Conservation (phyloP, 2,888 invertebrate genomes). For the Nineta flava region DNA sequence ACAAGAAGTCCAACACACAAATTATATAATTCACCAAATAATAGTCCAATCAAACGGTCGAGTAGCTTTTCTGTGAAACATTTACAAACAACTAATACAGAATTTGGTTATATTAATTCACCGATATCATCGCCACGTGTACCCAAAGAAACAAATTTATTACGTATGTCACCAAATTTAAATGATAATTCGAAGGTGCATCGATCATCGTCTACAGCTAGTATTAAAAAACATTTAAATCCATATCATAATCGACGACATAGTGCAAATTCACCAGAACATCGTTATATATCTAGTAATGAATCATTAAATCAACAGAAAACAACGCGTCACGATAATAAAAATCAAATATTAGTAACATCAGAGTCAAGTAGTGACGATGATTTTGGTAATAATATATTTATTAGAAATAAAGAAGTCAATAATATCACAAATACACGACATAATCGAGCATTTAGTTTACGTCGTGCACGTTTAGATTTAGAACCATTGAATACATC, state of each 20-base stretch:
- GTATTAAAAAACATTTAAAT: slow-evolving; percentile 23
- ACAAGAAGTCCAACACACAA: slow-evolving; percentile 21
- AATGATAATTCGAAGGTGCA: slow-evolving; percentile 21
- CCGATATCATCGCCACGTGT: slow-evolving; percentile 10
- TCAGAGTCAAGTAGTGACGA: slow-evolving; percentile 33
- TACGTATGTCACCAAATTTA: slow-evolving; percentile 20
- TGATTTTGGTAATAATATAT: slow-evolving; percentile 22
- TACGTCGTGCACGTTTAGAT: slow-evolving; percentile 47
- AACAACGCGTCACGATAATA: slow-evolving; percentile 13
- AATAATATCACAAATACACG: slow-evolving; percentile 35
- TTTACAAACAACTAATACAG: slow-evolving; percentile 2
- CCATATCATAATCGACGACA: slow-evolving; percentile 15
- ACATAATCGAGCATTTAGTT: slow-evolving; percentile 57
- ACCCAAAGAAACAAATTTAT: slow-evolving; percentile 20
- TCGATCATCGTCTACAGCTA: slow-evolving; percentile 30
- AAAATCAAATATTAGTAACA: slow-evolving; percentile 25
- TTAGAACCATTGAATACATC: slow-evolving; percentile 31
- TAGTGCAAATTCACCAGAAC: slow-evolving; percentile 15
- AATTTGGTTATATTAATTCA: slow-evolving; percentile 15
- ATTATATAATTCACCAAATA: slow-evolving; percentile 27
- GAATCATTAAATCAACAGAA: slow-evolving; percentile 1
- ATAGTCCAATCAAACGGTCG: slow-evolving; percentile 42
- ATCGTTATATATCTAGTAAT: slow-evolving; percentile 1
- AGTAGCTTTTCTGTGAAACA: slow-evolving; percentile 42
- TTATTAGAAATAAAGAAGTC: slow-evolving; percentile 23